Evolutionary conservation across 2,888 invertebrate genomes (phyloP), one percentile per base, ranked within the genome.

Genomic region (Coenonympha arcania): DNA sequence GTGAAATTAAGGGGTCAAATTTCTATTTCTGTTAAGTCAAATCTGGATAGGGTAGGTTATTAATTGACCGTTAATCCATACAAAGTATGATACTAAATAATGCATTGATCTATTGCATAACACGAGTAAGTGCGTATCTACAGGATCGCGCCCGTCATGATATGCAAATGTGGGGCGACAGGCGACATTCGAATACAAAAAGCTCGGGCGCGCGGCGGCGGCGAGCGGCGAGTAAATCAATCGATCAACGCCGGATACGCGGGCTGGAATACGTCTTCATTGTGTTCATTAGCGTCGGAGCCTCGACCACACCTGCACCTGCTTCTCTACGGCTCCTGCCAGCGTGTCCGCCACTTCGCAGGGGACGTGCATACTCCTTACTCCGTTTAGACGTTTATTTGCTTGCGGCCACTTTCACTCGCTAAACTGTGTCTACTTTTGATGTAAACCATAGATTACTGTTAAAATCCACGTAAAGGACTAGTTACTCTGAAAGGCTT

Each of bases 191-290:
- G 84, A 82, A 85, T 84, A 85, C 84, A 84, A 85, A 86, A 86
- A 86, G 84, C 82, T 84, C 75, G 81, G 76, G 74, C 79, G 69
- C 82, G 84, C 83, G 83, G 82, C n/a, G n/a, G n/a, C n/a, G n/a
- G n/a, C n/a, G n/a, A n/a, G 84, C 83, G 80, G 83, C 77, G 83
- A 85, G 82, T 86, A 85, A 84, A 85, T 85, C 86, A 85, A 86
- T 86, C 86, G 86, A 86, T 86, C 86, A 85, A 82, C 84, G 84
- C 81, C 85, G 85, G 85, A 85, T 84, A 83, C 75, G 74, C 75
- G 75, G 72, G 77, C 74, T 72, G 79, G 79, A 76, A 80, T 82
- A 84, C 81, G 83, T 84, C 84, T 84, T 85, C 85, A 86, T 86
- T 85, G 85, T 84, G 85, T 84, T 86, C 86, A 86, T 86, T 86